phyloP scores from a whole-genome alignment of 2,888 invertebrate species.

The Hypercompe scribonia region DNA sequence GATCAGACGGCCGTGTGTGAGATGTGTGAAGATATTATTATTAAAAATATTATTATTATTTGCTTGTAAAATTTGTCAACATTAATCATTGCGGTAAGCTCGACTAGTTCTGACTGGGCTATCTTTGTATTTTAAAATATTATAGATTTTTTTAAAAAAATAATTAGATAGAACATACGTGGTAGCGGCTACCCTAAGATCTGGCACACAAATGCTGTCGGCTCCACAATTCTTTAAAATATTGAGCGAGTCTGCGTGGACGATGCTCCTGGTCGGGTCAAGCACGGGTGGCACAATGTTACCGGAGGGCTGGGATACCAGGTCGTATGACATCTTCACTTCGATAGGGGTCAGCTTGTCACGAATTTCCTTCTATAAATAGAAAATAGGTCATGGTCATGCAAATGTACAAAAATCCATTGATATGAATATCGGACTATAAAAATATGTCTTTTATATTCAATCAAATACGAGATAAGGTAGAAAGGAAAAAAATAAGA shows the following conservation, averaged over 20 bases:
- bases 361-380: conserved; percentile 88
- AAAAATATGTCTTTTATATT: not conserved
- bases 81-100: not conserved
- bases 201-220: conserved; percentile 97
- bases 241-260: conserved; percentile 91
- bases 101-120: no score
- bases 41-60: no score
- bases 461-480: not conserved
- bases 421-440: not conserved
- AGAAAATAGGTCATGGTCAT: not conserved
- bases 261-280: conserved; percentile 89
- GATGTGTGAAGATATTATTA: no score
- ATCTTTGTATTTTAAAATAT: no score
- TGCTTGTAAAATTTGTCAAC: no score
- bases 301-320: conserved; percentile 78
- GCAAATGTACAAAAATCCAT: not conserved
- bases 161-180: conserved; percentile 85
- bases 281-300: conserved; percentile 90
- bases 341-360: conserved; percentile 97
- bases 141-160: not conserved
- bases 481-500: not conserved
- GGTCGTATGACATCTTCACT: conserved; percentile 93
- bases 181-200: conserved; percentile 91
- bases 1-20: no score
- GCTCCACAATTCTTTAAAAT: conserved; percentile 97